Evolutionary conservation across 2,888 invertebrate genomes (phyloP).

Genomic region (Dicranocentrus wangi): DNA sequence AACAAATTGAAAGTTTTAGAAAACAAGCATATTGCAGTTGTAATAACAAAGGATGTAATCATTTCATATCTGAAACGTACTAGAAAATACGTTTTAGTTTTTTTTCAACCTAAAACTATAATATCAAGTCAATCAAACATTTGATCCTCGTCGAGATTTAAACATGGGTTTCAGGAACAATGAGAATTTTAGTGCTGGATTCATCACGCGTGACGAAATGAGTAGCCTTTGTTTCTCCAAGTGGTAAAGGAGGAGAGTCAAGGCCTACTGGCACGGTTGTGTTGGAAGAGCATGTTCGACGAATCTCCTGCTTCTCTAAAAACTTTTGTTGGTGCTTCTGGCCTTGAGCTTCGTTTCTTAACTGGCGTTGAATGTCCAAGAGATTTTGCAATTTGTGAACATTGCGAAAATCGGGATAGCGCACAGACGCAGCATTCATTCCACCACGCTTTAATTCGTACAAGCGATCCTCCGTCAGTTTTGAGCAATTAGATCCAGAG

Average conservation of each 20-base stretch:
- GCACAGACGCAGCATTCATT: conserved; percentile 14
- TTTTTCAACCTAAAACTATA: too few relatives aligned
- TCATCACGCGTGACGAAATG: conserved; percentile 72
- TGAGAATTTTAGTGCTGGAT: conserved; percentile 70
- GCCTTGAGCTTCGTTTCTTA: conserved; percentile 40
- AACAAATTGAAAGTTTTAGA: too few relatives aligned
- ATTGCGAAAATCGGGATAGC: conserved; percentile 47
- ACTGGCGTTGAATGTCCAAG: conserved; percentile 46
- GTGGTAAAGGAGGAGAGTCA: conserved; percentile 42
- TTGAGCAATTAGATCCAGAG: conserved; percentile 65
- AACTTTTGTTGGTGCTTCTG: conserved; percentile 25
- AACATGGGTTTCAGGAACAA: conserved; percentile 72
- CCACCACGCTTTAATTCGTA: conserved; percentile 55
- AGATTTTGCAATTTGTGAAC: conserved; percentile 45
- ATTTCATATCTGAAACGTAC: too few relatives aligned
- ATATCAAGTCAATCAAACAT: too few relatives aligned
- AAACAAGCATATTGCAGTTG: too few relatives aligned
- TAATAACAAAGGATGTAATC: too few relatives aligned
- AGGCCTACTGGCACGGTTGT: conserved; percentile 34
- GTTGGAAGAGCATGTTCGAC: conserved; percentile 42
- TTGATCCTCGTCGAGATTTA: too few relatives aligned
- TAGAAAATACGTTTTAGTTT: too few relatives aligned
- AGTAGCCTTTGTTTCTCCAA: conserved; percentile 65
- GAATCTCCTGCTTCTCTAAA: conserved; percentile 28
- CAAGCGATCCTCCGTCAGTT: conserved; percentile 51